A percentile compares a stretch with the other conserved stretches of the same genome.
Conservation (phyloP, 2,113 vertebrate species). For the Neotoma lepida region DNA sequence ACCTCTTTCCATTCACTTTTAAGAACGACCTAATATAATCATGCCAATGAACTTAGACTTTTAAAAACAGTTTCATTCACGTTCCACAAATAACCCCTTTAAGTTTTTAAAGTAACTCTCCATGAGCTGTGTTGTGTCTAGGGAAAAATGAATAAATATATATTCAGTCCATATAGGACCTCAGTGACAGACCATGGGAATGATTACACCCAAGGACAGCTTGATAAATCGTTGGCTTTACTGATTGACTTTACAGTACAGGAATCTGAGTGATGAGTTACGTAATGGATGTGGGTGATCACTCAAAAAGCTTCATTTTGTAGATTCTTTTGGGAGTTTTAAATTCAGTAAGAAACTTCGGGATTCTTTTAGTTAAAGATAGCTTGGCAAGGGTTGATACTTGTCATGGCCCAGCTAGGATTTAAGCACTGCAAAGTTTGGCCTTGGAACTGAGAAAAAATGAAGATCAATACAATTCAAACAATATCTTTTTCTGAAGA, state of each 20-base stretch:
- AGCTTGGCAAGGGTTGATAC: background rate
- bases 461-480: background rate
- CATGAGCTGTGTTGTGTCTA: background rate
- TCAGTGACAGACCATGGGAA: background rate
- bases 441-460: background rate
- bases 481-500: background rate
- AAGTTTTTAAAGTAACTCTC: background rate
- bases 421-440: background rate
- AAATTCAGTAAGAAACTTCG: background rate
- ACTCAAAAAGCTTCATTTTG: background rate
- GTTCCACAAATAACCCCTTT: background rate
- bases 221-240: background rate
- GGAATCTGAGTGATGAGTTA: background rate
- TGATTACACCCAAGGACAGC: background rate
- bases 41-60: background rate
- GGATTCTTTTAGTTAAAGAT: background rate
- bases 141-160: background rate
- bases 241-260: background rate
- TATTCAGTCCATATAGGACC: background rate
- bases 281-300: background rate
- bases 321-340: background rate
- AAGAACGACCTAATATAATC: background rate
- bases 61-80: background rate
- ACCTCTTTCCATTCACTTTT: conserved; percentile 8
- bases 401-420: background rate